Conservation (phyloP, 2,888 invertebrate species). For the Drosophila kambysellisi region DNA sequence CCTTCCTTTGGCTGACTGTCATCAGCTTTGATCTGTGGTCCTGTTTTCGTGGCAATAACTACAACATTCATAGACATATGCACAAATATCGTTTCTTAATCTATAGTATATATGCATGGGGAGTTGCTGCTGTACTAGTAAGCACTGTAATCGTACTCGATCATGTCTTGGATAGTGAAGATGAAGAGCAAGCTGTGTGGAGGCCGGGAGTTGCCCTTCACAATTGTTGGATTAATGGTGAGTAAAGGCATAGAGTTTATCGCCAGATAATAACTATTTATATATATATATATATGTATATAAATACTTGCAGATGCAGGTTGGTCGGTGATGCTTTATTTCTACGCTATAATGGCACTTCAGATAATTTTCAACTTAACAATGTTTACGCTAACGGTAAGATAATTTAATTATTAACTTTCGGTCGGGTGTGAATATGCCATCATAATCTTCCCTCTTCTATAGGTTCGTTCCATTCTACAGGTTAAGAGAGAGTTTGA, state of each 20-base stretch:
- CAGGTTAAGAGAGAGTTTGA: slow-evolving; percentile 70
- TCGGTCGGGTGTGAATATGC: neutral
- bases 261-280: neutral
- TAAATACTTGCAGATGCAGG: slow-evolving; percentile 47
- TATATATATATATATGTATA: neutral
- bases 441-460: neutral
- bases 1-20: slow-evolving; percentile 94
- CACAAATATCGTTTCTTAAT: slow-evolving; percentile 64
- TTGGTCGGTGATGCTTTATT: slow-evolving; percentile 80
- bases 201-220: slow-evolving; percentile 86
- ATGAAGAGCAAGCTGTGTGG: slow-evolving; percentile 25
- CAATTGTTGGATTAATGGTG: slow-evolving; percentile 88
- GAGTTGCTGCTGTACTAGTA: slow-evolving; percentile 70
- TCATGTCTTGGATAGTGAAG: slow-evolving; percentile 35
- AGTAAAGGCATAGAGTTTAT: slow-evolving; percentile 26
- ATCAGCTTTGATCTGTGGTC: slow-evolving; percentile 94
- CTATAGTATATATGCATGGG: slow-evolving; percentile 81
- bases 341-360: slow-evolving; percentile 77
- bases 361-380: slow-evolving; percentile 76
- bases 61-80: slow-evolving; percentile 47
- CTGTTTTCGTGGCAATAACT: slow-evolving; percentile 67
- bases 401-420: neutral
- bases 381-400: slow-evolving; percentile 79
- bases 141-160: slow-evolving; percentile 76
- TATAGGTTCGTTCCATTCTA: slow-evolving; percentile 70